These are phyloP conservation scores for Labroides dimidiatus DNA, from an alignment of 2,797 vertebrate species.

Conservation along the genomic window DNA sequence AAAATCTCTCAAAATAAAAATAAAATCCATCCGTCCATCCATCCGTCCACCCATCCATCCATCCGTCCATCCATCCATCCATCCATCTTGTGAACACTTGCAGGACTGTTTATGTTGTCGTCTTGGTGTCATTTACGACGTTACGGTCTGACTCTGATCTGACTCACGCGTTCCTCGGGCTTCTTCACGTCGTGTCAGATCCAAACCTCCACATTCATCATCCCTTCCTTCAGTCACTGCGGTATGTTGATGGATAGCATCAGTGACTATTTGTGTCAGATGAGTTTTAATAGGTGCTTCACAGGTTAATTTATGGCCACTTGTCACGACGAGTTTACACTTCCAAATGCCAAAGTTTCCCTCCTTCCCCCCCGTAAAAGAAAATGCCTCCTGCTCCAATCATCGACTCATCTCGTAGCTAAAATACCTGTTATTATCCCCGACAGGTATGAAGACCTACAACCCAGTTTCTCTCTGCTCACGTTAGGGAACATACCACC, in stretches of 20 bases:
- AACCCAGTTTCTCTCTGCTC: slow-evolving; percentile 36
- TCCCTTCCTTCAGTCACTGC: slow-evolving; percentile 33
- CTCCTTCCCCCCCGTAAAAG: slow-evolving; percentile 21
- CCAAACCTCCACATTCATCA: slow-evolving; percentile 8
- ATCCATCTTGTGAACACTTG: slow-evolving; percentile 12
- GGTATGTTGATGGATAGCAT: slow-evolving; percentile 62
- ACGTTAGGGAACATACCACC: slow-evolving; percentile 52
- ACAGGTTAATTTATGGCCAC: slow-evolving; percentile 59
- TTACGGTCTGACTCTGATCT: slow-evolving; percentile 10
- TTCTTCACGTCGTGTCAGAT: background rate
- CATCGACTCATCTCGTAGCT: slow-evolving; percentile 52
- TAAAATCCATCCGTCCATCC: too few species aligned
- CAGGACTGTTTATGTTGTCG: slow-evolving; percentile 32
- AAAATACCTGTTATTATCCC: slow-evolving; percentile 75
- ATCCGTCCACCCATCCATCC: too few species aligned
- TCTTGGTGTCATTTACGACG: slow-evolving; percentile 24
- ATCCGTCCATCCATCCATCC: too few species aligned
- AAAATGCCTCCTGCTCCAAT: slow-evolving; percentile 61
- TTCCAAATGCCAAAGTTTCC: slow-evolving; percentile 46
- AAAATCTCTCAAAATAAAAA: too few species aligned
- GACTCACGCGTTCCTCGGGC: slow-evolving; percentile 8
- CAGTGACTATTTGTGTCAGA: slow-evolving; percentile 65
- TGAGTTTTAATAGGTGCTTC: slow-evolving; percentile 64
- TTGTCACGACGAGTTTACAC: slow-evolving; percentile 68
- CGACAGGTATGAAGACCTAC: slow-evolving; percentile 66